These are phyloP conservation scores for Harpagoxenus sublaevis DNA, from an alignment of 2,888 invertebrate species.

Conservation along the genomic window DNA sequence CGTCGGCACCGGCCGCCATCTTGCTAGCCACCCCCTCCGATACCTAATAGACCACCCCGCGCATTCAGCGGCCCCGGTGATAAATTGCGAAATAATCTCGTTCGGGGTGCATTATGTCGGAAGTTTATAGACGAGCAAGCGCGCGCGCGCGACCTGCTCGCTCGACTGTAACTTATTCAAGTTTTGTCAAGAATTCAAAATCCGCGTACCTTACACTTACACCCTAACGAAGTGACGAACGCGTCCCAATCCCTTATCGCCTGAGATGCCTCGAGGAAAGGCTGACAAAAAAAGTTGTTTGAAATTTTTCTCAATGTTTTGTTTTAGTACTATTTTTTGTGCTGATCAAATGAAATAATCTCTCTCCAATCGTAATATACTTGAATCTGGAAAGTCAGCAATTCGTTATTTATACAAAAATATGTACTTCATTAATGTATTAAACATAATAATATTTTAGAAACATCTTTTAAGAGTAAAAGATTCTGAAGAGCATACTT, in stretches of 20 bases:
- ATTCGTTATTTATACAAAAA: not conserved
- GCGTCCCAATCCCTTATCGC: not conserved
- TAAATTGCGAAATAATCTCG: constrained; percentile 84
- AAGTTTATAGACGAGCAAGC: constrained; percentile 75
- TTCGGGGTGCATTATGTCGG: constrained; percentile 81
- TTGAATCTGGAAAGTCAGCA: not conserved
- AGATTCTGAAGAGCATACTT: not conserved
- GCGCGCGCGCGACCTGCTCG: constrained; percentile 53
- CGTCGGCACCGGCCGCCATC: constrained; percentile 78
- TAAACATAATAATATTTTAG: not conserved
- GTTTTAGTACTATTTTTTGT: not conserved
- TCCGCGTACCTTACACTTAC: not conserved
- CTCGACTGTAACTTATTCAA: constrained; percentile 71
- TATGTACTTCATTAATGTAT: not conserved
- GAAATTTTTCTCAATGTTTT: not conserved
- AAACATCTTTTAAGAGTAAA: not conserved
- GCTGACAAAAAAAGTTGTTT: not conserved
- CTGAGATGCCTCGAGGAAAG: not conserved
- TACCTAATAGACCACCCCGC: constrained; percentile 79
- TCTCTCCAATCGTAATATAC: not conserved
- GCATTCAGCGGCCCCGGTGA: constrained; percentile 78
- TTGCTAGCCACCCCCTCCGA: constrained; percentile 75
- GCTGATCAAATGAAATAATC: not conserved
- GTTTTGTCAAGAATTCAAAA: constrained; percentile 62
- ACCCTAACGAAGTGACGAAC: not conserved